Percentiles rank a stretch among this genome's conserved stretches.
phyloP scores from a whole-genome alignment of 2,797 vertebrate species.

The Setipinna tenuifilis region DNA sequence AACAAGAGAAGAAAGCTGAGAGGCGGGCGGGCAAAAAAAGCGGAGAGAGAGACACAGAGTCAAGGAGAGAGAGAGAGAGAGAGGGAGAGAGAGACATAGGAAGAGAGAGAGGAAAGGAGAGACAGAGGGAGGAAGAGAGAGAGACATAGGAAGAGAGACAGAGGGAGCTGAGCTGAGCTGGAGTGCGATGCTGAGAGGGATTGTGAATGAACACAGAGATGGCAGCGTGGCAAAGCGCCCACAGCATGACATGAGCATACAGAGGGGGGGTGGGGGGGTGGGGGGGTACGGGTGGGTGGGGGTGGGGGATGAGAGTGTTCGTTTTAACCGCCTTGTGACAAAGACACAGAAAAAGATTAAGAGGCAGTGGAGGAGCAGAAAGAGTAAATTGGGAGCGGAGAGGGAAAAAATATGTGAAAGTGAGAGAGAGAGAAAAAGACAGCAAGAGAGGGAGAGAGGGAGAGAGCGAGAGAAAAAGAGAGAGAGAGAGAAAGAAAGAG shows the following conservation, averaged over 20 bases:
- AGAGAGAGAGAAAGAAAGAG: background rate
- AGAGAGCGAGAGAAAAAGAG: background rate
- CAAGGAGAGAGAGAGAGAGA: background rate
- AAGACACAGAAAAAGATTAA: slow-evolving; percentile 18
- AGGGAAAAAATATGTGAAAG: background rate
- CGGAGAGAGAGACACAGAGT: background rate
- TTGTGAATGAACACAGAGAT: slow-evolving; percentile 20
- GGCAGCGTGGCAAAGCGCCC: background rate
- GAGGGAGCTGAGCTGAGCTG: background rate
- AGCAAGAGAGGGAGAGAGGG: background rate
- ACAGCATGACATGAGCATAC: slow-evolving; percentile 5
- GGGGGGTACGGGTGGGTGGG: background rate
- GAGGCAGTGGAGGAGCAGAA: background rate
- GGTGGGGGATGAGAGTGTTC: background rate
- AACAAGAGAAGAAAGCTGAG: background rate
- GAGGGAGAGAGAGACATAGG: background rate
- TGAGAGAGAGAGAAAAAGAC: background rate
- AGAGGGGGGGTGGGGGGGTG: background rate
- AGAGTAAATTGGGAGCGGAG: background rate
- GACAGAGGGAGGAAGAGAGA: background rate
- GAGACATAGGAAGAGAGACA: background rate
- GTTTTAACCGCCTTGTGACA: slow-evolving; percentile 19
- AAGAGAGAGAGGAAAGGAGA: background rate
- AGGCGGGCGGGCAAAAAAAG: too few relatives aligned
- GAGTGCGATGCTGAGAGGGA: background rate